Base-by-base conservation (phyloP, 92 coral and sea anemone species). In the Heliopora coerulea region DNA sequence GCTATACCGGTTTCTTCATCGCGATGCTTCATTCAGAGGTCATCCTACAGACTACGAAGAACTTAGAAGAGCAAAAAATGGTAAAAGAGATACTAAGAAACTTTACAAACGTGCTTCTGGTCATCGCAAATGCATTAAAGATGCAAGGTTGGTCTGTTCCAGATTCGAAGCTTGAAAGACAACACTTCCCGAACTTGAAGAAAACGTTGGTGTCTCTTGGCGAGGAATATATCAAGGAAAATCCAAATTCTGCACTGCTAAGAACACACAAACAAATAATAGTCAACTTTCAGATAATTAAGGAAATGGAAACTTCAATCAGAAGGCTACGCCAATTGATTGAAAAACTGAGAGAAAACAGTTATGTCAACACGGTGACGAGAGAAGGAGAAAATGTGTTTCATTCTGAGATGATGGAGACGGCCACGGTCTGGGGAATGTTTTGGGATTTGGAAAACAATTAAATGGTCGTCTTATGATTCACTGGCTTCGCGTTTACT, bases 261-360 rank as follows among this genome's bases (percentile, higher is more conserved):
- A 30, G 61, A 15, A 40, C 27, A n/a, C 60, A 68, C 49, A 21
- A 26, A 40, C 59, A 27, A 11, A 30, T 48, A 37, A 21, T 68
- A 26, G 30, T 68, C 32, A 48, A 68, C 42, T 68, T 21, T 48
- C 59, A 68, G 49, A 26, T 68, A 7, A 33, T 68, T 11, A 48
- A 8, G 39, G 75, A 68, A 18, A 10, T 68, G 17, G 44, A 68
- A 44, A 19, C 0, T 11, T 59, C 75, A 23, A 28, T 68, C 14
- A 8, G 9, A 6, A 29, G 44, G 39, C 32, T 68, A 15, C 29
- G 44, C 29, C 60, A 49, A 1, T 41, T 48, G 34, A 7, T 50
- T 8, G 60, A 7, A 13, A 49, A 23, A 7, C 21, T 48, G 15
- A 48, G 32, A 15, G 61, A 50, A 50, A 50, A 19, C 6, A 5